phyloP scores from a whole-genome alignment of 2,797 vertebrate genomes.

The Muscicapa comitata region DNA sequence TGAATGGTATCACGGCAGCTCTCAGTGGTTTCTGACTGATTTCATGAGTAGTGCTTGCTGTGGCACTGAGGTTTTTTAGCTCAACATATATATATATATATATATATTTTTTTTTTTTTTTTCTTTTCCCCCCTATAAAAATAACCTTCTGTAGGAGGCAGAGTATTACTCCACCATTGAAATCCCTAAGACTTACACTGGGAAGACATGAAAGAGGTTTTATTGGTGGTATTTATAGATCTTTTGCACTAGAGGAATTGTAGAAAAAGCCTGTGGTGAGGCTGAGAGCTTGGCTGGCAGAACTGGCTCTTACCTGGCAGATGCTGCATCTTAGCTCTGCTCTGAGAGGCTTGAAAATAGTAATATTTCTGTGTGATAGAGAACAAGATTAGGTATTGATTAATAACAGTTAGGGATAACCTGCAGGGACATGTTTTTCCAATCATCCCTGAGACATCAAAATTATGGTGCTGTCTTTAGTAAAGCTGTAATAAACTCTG shows the following conservation, averaged over 20 bases:
- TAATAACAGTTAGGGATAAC: neutral
- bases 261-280: neutral
- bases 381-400: conserved; percentile 18
- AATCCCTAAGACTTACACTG: neutral
- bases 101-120: too few species aligned
- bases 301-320: neutral
- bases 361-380: neutral
- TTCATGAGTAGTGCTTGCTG: neutral
- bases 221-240: neutral
- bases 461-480: conserved; percentile 28
- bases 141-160: neutral
- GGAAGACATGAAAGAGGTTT: neutral
- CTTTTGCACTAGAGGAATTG: neutral
- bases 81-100: neutral
- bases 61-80: neutral
- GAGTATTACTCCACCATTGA: neutral
- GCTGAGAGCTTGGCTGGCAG: neutral
- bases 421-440: conserved; percentile 9
- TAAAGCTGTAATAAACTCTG: conserved; percentile 33
- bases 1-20: fast-evolving
- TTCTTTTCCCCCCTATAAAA: neutral
- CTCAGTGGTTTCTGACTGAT: neutral
- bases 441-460: neutral
- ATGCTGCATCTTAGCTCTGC: neutral
- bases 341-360: neutral